Evolutionary conservation across 1,140 invertebrate species (phyloP).

Genomic region (Drosophila kurseongensis): DNA sequence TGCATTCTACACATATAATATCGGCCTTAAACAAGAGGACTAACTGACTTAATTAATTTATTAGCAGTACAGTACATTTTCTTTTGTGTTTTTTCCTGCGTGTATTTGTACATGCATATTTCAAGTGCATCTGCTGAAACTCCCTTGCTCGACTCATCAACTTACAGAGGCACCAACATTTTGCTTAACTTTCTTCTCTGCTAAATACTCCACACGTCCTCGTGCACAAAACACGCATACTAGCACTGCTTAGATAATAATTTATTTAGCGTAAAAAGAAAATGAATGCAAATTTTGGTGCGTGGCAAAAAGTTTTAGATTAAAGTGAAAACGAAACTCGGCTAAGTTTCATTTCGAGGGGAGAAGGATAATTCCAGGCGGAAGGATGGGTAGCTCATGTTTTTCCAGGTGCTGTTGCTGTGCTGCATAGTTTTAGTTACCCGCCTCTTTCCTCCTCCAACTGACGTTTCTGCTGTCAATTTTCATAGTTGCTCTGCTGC

Average conservation of each 20-base stretch:
- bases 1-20: no score
- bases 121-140: slow-evolving; percentile 25
- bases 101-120: background rate
- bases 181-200: slow-evolving; percentile 51
- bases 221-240: slow-evolving; percentile 19
- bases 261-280: slow-evolving; percentile 83
- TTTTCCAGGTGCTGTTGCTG: slow-evolving; percentile 74
- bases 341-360: slow-evolving; percentile 52
- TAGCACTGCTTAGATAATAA: slow-evolving; percentile 74
- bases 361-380: background rate
- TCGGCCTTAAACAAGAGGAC: no score
- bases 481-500: slow-evolving; percentile 54
- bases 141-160: slow-evolving; percentile 30
- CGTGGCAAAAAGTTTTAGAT: slow-evolving; percentile 76
- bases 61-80: background rate
- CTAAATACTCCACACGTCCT: slow-evolving; percentile 28
- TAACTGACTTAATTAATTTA: no score
- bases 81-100: background rate
- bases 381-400: slow-evolving; percentile 40
- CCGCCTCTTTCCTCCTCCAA: slow-evolving; percentile 11
- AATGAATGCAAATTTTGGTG: slow-evolving; percentile 80
- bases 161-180: slow-evolving; percentile 37
- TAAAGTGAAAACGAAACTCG: slow-evolving; percentile 80
- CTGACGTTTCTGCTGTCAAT: slow-evolving; percentile 52
- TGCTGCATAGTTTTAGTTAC: slow-evolving; percentile 66